These are phyloP conservation scores for Candidula unifasciata DNA, from an alignment of 2,888 invertebrate genomes.

Conservation along the genomic window DNA sequence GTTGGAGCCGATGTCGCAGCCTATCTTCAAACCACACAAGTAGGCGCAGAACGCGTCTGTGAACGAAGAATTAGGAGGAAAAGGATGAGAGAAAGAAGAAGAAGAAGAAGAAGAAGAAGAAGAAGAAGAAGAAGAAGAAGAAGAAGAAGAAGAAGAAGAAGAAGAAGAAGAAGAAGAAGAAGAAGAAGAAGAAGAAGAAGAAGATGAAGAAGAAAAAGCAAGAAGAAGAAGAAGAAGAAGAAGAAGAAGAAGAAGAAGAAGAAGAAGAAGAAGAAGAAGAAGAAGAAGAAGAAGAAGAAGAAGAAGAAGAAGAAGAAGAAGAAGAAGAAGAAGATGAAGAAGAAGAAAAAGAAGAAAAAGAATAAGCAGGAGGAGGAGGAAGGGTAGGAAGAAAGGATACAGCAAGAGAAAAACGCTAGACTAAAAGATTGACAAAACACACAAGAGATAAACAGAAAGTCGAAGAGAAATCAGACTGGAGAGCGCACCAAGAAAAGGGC, in stretches of 20 bases:
- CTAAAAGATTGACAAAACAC: no score
- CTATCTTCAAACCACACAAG: no score
- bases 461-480: no score
- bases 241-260: not conserved
- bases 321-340: conserved; percentile 12
- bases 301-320: conserved; percentile 25
- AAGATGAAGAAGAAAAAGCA: not conserved
- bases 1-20: no score
- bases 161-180: not conserved
- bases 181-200: conserved; percentile 7
- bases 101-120: not conserved
- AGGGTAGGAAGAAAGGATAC: not conserved
- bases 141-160: not conserved
- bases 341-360: not conserved
- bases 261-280: conserved; percentile 11
- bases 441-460: no score
- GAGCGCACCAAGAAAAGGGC: no score
- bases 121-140: not conserved
- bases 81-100: not conserved
- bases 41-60: no score
- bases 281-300: not conserved
- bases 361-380: not conserved
- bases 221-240: not conserved
- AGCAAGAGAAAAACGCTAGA: not conserved
- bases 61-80: not conserved